Evolutionary conservation across 2,113 vertebrate genomes (phyloP).

Genomic region (Theropithecus gelada): DNA sequence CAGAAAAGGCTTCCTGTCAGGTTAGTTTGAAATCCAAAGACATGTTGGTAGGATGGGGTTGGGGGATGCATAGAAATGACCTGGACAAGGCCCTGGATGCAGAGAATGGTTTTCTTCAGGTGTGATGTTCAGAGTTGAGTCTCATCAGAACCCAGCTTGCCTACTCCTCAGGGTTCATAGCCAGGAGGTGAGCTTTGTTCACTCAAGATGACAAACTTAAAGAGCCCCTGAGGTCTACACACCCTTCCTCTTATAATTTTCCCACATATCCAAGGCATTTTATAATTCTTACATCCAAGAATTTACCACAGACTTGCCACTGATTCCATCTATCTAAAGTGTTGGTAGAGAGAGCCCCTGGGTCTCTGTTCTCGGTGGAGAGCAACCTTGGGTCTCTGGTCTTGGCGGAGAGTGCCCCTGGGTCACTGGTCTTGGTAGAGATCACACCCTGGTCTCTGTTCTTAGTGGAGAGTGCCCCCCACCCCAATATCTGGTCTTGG

Average conservation of each 20-base stretch:
- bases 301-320: neutral
- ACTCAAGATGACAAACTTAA: neutral
- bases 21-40: neutral
- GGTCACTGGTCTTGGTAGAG: no score
- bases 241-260: neutral
- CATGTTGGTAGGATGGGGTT: neutral
- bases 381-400: neutral
- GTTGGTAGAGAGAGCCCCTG: neutral
- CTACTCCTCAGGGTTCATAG: fast-evolving
- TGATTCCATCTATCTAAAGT: neutral
- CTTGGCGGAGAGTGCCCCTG: neutral
- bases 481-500: no score
- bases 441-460: no score
- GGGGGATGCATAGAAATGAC: neutral
- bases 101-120: neutral
- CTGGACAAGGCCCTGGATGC: neutral
- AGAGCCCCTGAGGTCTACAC: neutral
- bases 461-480: no score
- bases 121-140: fast-evolving
- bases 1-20: neutral
- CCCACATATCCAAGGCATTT: neutral
- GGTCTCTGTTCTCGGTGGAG: neutral
- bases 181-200: fast-evolving
- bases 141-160: neutral
- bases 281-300: neutral